Base-by-base conservation (phyloP, 2,113 vertebrate genomes). In the Hippotragus niger region DNA sequence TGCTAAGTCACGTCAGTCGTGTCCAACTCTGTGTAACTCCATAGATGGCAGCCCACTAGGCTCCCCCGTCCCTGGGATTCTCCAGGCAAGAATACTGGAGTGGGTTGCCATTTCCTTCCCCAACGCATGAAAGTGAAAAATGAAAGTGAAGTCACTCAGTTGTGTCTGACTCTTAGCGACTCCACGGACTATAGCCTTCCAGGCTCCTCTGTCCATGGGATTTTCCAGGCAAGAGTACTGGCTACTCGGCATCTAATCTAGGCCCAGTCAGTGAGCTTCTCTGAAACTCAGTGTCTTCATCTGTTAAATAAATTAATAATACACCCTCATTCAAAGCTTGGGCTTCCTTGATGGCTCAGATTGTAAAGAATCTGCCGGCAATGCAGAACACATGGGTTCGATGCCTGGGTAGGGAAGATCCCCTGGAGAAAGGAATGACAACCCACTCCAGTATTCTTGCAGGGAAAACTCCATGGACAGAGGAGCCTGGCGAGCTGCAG, bases 1-100 rank as follows among this genome's bases (percentile, higher is more conserved):
- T 74, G 36, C 67, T 74, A 13, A 74, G 11, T 74, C 0, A 0
- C 67, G 0, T 74, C 36, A 40, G 21, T 74, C 21, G 1, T 40
- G 10, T 74, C 67, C 2, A 0, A 74, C 67, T 40, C 67, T 74
- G n/a, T 40, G 67, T 6, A 1, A 74, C 36, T 1, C 67, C 67
- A 40, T 6, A 74, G 21, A 74, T 0, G 2, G 67, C n/a, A 74
- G 67, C 36, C 67, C 36, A 40, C 21, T 3, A 40, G 36, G n/a
- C 67, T 74, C 67, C 0, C 1, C 67, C 5, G 0, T 36, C 67
- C 67, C 19, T 74, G n/a, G 36, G 5, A 74, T 21, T 40, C 36
- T 74, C 21, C 67, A 40, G 67, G 19, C 10, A 74, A 74, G 67
- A 74, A 40, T 0, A 74, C n/a, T 40, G n/a, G n/a, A 74, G n/a